Evolutionary conservation across 2,113 vertebrate genomes (phyloP), one percentile per base, ranked within the genome.

Genomic region (Zosterops hypoxanthus): DNA sequence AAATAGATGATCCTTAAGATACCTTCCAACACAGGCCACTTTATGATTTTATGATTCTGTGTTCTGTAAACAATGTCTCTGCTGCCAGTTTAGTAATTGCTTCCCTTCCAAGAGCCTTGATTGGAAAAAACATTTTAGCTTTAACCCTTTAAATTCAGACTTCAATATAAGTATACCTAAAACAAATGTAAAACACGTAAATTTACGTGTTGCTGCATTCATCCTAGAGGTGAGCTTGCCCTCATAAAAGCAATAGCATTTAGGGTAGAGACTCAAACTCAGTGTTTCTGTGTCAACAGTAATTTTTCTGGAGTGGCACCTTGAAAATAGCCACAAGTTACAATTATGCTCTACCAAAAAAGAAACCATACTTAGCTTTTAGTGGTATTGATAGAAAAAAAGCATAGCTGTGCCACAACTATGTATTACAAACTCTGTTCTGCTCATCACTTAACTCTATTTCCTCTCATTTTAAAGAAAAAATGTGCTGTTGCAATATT

Each of bases 141-240:
- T 73, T 36, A 65, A 17, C 13, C 3, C 86, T 57, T 56, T 78
- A 81, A 26, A 49, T 68, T 85, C 52, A 61, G 31, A 82, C 79
- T 89, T 87, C 68, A 78, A 6, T 68, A 8, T 12, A 66, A 50
- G 14, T 25, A 42, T 16, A 68, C 14, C 11, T 34, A 31, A 20
- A 66, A 3, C 33, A 39, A 46, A 39, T 11, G 16, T 17, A 52
- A 75, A 46, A 60, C n/a, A n/a, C 0, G 1, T 34, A 14, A 41
- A 87, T 90, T 79, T 77, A 75, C 3, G 23, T 57, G 5, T 29
- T 90, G 47, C 23, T 59, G 47, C 6, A 59, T 19, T 15, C 31
- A 3, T 55, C 24, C 42, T 50, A 46, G 33, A 82, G 11, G 14
- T 59, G 9, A 71, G 24, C 8, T 11, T 29, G 20, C 29, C 18